These are phyloP conservation scores for Takifugu rubripes DNA, from an alignment of 2,797 vertebrate species.

Conservation along the genomic window DNA sequence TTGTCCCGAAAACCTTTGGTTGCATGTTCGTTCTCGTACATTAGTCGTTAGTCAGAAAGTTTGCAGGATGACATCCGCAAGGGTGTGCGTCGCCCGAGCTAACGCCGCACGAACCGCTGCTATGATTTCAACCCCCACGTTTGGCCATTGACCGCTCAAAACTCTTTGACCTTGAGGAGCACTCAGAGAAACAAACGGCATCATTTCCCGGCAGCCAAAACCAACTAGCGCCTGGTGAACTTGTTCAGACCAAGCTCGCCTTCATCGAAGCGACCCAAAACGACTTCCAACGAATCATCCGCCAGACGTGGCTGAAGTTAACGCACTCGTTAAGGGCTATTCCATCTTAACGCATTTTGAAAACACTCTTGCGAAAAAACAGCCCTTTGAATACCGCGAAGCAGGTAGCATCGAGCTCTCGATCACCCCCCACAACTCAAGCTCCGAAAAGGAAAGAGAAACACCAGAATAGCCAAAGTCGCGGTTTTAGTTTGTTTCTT, in stretches of 20 bases:
- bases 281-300: slow-evolving; percentile 34
- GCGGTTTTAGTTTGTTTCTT: slow-evolving; percentile 57
- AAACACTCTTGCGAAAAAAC: slow-evolving; percentile 47
- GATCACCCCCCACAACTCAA: slow-evolving; percentile 51
- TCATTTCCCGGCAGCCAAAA: slow-evolving; percentile 47
- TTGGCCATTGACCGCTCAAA: no score
- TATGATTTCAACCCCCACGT: no score
- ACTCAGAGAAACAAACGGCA: no score
- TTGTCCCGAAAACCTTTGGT: no score
- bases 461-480: slow-evolving; percentile 73
- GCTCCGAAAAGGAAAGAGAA: slow-evolving; percentile 39
- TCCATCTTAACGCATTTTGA: slow-evolving; percentile 74
- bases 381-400: slow-evolving; percentile 67
- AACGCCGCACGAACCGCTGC: no score
- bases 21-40: no score
- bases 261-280: slow-evolving; percentile 41
- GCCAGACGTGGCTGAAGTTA: slow-evolving; percentile 41
- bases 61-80: no score
- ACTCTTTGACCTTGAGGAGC: no score
- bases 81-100: no score
- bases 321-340: slow-evolving; percentile 78
- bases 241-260: slow-evolving; percentile 20
- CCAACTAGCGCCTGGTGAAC: no score
- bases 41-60: no score
- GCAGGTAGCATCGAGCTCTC: slow-evolving; percentile 75